Evolutionary conservation across 1,140 invertebrate species (phyloP).

Genomic region (Aphelinus certus): DNA sequence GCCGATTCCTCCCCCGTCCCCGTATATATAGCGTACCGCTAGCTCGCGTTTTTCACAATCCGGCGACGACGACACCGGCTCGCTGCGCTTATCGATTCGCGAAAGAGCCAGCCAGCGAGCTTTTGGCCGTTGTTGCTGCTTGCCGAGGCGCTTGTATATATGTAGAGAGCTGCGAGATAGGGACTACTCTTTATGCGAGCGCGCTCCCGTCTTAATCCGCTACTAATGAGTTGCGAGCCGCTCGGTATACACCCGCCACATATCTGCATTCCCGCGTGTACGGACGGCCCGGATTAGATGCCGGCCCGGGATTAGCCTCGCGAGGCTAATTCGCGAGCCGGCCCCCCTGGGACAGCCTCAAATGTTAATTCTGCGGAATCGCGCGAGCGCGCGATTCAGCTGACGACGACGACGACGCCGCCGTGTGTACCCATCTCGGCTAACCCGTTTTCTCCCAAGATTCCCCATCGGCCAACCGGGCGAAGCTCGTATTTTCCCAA

Average conservation of each 20-base stretch:
- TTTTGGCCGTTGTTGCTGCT: slow-evolving; percentile 31
- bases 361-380: slow-evolving; percentile 23
- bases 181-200: slow-evolving; percentile 47
- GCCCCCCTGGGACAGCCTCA: not conserved
- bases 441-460: too few relatives aligned
- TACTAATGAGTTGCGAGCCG: slow-evolving; percentile 50
- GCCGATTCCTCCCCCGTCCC: slow-evolving; percentile 39
- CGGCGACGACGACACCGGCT: too few relatives aligned
- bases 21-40: slow-evolving; percentile 42
- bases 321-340: slow-evolving; percentile 6
- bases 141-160: too few relatives aligned
- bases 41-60: too few relatives aligned
- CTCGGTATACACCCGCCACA: slow-evolving; percentile 29
- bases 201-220: slow-evolving; percentile 45
- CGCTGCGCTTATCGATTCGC: slow-evolving; percentile 36
- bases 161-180: not conserved
- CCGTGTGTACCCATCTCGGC: too few relatives aligned
- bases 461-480: too few relatives aligned
- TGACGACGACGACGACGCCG: too few relatives aligned
- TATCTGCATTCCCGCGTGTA: slow-evolving; percentile 29
- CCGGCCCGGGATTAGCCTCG: slow-evolving; percentile 4
- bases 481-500: too few relatives aligned
- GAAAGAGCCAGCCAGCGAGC: slow-evolving; percentile 37
- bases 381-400: not conserved
- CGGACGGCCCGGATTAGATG: slow-evolving; percentile 19